Conservation (phyloP, 2,888 invertebrate genomes). For the Tetranychus truncatus region DNA sequence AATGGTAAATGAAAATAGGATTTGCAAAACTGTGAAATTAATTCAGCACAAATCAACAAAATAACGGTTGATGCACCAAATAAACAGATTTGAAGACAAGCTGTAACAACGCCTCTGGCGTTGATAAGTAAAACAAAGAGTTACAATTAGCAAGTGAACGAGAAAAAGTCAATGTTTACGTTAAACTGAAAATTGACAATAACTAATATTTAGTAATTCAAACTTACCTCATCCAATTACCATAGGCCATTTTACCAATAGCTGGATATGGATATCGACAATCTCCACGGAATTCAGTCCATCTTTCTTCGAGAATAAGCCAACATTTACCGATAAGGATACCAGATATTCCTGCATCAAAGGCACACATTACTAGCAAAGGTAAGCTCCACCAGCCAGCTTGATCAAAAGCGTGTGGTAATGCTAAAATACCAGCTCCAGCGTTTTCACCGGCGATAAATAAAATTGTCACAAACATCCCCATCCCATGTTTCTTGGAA, state of each 20-base stretch:
- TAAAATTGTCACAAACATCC: background rate
- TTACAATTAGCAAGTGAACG: background rate
- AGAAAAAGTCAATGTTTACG: background rate
- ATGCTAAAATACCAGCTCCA: slow-evolving; percentile 6
- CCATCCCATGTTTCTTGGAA: background rate
- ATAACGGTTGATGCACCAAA: slow-evolving; percentile 16
- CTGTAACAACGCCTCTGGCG: slow-evolving; percentile 9
- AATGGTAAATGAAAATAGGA: slow-evolving; percentile 39
- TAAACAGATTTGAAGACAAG: slow-evolving; percentile 13
- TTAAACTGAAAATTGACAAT: background rate
- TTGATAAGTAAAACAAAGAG: background rate
- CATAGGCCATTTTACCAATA: slow-evolving; percentile 58
- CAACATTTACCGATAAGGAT: slow-evolving; percentile 43
- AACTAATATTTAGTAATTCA: background rate
- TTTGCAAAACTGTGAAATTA: background rate
- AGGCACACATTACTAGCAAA: background rate
- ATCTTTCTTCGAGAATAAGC: slow-evolving; percentile 52
- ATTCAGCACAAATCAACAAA: slow-evolving; percentile 11
- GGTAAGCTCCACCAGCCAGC: slow-evolving; percentile 5
- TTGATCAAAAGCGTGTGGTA: slow-evolving; percentile 2
- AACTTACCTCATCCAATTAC: slow-evolving; percentile 31
- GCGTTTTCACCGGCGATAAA: slow-evolving; percentile 14
- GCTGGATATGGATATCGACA: slow-evolving; percentile 65
- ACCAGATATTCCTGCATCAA: background rate
- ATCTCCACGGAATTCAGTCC: slow-evolving; percentile 39